Percentiles rank a stretch among this genome's conserved stretches.
Evolutionary conservation across 2,113 vertebrate genomes (phyloP).

Genomic region (Festucalex cinctus): DNA sequence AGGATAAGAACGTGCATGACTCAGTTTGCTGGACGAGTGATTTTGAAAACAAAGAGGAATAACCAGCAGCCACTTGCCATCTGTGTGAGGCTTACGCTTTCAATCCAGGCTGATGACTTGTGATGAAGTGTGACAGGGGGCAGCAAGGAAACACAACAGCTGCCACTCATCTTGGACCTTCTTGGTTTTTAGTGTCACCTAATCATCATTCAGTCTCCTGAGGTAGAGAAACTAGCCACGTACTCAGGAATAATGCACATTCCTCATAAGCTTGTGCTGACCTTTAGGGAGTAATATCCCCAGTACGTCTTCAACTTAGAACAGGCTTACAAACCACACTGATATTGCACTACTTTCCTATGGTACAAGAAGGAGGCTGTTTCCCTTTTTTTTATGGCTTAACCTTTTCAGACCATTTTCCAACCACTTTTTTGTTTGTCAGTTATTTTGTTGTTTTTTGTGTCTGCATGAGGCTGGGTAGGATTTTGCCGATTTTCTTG

Average conservation of each 20-base stretch:
- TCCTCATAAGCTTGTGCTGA: not conserved
- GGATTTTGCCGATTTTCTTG: not conserved
- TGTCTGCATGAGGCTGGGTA: constrained; percentile 1
- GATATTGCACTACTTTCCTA: not conserved
- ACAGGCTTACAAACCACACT: not conserved
- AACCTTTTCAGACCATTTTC: not conserved
- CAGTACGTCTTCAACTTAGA: not conserved
- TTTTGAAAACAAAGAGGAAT: not conserved
- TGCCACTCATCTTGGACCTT: constrained; percentile 55
- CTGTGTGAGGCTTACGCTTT: constrained; percentile 10
- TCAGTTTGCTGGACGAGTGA: not conserved
- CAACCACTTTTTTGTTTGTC: not conserved
- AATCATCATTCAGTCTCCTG: constrained; percentile 25
- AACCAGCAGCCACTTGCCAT: constrained; percentile 4
- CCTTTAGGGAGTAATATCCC: not conserved
- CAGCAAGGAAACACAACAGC: constrained; percentile 42
- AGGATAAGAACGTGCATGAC: constrained; percentile 1
- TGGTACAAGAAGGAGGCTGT: constrained; percentile 14
- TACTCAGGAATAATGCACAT: not conserved
- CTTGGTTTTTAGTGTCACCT: constrained; percentile 21
- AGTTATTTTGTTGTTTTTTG: not conserved
- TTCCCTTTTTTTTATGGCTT: not conserved
- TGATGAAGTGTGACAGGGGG: constrained; percentile 46
- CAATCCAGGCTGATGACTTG: constrained; percentile 29
- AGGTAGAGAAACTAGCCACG: constrained; percentile 4